Evolutionary conservation across 1,140 invertebrate genomes (phyloP), one percentile per base, ranked within the genome.

Genomic region (Pogonus chalceus): DNA sequence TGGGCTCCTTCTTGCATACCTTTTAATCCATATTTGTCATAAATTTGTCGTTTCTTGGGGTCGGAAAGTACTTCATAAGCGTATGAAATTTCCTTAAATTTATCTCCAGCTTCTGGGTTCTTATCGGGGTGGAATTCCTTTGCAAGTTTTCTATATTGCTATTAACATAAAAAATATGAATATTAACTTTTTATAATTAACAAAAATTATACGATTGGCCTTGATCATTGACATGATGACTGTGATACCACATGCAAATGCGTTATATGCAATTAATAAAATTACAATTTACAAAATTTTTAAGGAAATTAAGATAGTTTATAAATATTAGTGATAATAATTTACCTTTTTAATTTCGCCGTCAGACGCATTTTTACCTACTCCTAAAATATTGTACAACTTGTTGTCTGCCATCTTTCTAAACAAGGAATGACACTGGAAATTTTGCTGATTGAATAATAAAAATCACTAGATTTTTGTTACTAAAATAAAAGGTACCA

Each of bases 111-210:
- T 58, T 83, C 81, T 20, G 84, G 84, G 70, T 92, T 92, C 67
- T 91, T 92, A 62, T 92, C 89, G 20, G 89, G 89, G 74, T 92
- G 89, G 68, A 82, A 91, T 76, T 91, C 86, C 72, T 89, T 90
- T 2, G 89, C 89, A 60, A 92, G 69, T 71, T 87, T 88, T 54
- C 86, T 78, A 70, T 92, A 92, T 59, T 82, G 83, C 87, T 91
- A 64, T 68, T 73, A 60, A 10, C 76, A 60, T 51, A 58, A 60
- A 62, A 63, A 52, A 54, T 26, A 54, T 49, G 16, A 50, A 2
- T 24, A 1, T 50, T 10, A 46, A 46, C 2, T 16, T 39, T 35
- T 14, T 23, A 9, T 12, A 52, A 48, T 21, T 53, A 48, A 53
- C n/a, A 21, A 53, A 24, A 53, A 48, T 4, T 12, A 26, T 21